Conservation (phyloP, 2,888 invertebrate genomes). For the Camponotus fellah region DNA sequence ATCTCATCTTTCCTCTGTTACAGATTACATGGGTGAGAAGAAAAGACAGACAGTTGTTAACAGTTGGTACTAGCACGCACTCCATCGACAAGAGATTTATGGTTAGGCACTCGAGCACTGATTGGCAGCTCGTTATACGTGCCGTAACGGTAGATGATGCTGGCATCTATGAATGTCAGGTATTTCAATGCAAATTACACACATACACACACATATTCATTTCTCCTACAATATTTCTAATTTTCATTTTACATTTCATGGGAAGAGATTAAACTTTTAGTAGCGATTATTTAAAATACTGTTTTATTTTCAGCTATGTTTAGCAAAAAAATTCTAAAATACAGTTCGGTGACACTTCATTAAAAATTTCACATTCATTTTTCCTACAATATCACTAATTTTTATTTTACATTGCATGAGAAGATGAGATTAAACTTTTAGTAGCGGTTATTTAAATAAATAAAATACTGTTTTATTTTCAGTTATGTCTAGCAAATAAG, state of each 20-base stretch:
- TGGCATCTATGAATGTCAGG: constrained; percentile 84
- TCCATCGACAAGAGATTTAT: constrained; percentile 84
- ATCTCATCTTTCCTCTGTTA: constrained; percentile 53
- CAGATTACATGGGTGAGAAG: constrained; percentile 85
- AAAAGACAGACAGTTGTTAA: constrained; percentile 83
- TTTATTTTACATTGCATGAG: background rate
- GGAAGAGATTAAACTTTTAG: background rate
- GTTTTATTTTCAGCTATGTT: background rate
- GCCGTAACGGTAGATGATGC: constrained; percentile 82
- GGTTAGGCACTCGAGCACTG: constrained; percentile 82
- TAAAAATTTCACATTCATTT: background rate
- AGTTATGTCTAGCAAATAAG: background rate
- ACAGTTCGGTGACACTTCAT: background rate
- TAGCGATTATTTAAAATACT: background rate
- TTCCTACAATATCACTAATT: background rate
- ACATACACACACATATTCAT: background rate
- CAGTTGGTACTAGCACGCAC: constrained; percentile 84
- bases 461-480: background rate
- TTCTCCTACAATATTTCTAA: background rate
- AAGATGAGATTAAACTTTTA: constrained; percentile 5
- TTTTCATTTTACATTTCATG: background rate
- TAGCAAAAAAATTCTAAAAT: background rate
- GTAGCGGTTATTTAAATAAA: background rate
- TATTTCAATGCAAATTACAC: constrained; percentile 55
- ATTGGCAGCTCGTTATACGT: constrained; percentile 84